A percentile compares a stretch with the other conserved stretches of the same genome.
Conservation (phyloP, 2,888 invertebrate species). For the Dusona sp. region DNA sequence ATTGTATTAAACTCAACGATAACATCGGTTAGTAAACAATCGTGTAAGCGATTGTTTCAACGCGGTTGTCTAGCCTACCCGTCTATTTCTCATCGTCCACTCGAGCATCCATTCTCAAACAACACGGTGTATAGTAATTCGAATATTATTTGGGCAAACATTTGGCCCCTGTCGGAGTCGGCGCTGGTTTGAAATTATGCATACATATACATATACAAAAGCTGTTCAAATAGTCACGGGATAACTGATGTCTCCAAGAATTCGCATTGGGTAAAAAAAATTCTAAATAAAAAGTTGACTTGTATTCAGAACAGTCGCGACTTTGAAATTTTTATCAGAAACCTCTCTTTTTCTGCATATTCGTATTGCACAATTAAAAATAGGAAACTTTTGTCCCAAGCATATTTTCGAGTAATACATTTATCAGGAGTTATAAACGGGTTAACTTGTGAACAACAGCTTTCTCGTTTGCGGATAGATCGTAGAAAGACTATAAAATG, state of each 20-base stretch:
- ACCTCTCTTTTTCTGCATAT: too few species aligned
- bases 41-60: constrained; percentile 28
- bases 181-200: neutral
- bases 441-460: too few species aligned
- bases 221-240: neutral
- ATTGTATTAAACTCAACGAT: neutral
- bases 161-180: constrained; percentile 28
- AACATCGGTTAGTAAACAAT: constrained; percentile 3
- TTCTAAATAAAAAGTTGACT: too few species aligned
- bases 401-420: too few species aligned
- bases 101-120: constrained; percentile 48
- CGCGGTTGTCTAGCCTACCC: constrained; percentile 25
- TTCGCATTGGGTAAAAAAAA: neutral
- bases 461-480: too few species aligned
- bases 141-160: constrained; percentile 79
- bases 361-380: too few species aligned
- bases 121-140: constrained; percentile 73
- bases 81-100: constrained; percentile 42
- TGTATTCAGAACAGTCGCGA: too few species aligned
- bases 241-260: neutral
- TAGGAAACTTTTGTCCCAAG: too few species aligned
- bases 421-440: too few species aligned
- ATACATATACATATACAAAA: neutral
- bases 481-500: too few species aligned
- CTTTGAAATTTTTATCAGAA: too few species aligned